Base-by-base conservation (phyloP, 2,113 vertebrate species). In the Perca fluviatilis region DNA sequence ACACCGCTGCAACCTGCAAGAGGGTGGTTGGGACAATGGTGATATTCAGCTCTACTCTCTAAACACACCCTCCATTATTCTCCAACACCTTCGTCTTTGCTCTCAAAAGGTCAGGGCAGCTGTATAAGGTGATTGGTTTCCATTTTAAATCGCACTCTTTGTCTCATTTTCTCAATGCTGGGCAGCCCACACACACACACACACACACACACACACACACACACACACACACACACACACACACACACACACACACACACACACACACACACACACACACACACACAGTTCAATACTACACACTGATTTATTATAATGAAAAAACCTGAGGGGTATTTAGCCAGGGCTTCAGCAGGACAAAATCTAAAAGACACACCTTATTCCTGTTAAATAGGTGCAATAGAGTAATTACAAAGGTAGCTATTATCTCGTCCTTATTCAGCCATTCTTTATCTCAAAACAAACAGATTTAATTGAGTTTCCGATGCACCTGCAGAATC, bases 71-170 rank as follows among this genome's bases (percentile, higher is more conserved):
- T 49, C 71, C 50, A 47, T 85, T 88, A 83, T 85, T 78, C 77
- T 71, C 23, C 40, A 36, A 33, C 65, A 23, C 46, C n/a, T 3
- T 51, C 23, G n/a, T 78, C 54, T 72, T 61, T 25, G 46, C 67
- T 68, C 70, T 69, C 56, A 86, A 88, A 40, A 92, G 90, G 90
- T 87, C 84, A 89, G 49, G 57, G 77, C 56, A 33, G 67, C 79
- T 3, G 69, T 65, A 69, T 9, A 13, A 74, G 63, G 77, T 67
- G 62, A 77, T 54, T 10, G 12, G 8, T 60, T 47, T 51, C 40
- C 73, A 25, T 53, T 74, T 74, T 51, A 78, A 73, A 73, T 73
- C 47, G 3, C n/a, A n/a, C 63, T 60, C 50, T 71, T 81, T 89
- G 71, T 78, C 72, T 70, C 19, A 33, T 36, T 21, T 40, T 46